phyloP scores from a whole-genome alignment of 2,888 invertebrate genomes.

The Ormia ochracea region DNA sequence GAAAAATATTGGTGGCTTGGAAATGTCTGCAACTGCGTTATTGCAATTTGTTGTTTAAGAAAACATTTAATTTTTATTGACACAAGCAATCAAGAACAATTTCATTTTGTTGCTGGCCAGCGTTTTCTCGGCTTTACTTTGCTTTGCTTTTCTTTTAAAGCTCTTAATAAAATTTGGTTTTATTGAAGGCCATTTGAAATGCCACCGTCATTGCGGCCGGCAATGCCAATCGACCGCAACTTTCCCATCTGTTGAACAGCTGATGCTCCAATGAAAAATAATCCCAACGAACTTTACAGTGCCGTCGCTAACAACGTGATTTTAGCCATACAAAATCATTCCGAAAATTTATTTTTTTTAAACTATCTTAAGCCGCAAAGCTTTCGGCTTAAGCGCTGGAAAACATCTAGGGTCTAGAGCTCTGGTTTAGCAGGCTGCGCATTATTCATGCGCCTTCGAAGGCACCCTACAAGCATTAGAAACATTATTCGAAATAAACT shows the following conservation, averaged over 20 bases:
- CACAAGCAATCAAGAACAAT: slow-evolving; percentile 53
- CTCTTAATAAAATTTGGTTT: slow-evolving; percentile 57
- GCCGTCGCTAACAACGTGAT: neutral
- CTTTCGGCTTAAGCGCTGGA: too few species aligned
- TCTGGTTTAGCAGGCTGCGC: too few species aligned
- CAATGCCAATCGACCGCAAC: slow-evolving; percentile 45
- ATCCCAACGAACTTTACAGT: slow-evolving; percentile 25
- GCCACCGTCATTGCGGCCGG: slow-evolving; percentile 39
- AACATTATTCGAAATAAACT: too few species aligned
- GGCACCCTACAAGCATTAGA: too few species aligned
- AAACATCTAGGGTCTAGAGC: too few species aligned
- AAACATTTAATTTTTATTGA: slow-evolving; percentile 44
- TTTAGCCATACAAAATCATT: neutral
- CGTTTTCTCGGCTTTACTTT: slow-evolving; percentile 3
- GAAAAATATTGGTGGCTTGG: slow-evolving; percentile 8
- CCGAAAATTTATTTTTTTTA: too few species aligned
- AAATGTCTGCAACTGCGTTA: slow-evolving; percentile 43
- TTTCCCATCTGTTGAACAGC: slow-evolving; percentile 59
- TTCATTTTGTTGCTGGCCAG: slow-evolving; percentile 5
- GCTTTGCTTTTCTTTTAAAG: slow-evolving; percentile 28
- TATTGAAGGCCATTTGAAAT: slow-evolving; percentile 58
- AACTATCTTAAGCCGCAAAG: too few species aligned
- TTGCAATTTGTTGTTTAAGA: slow-evolving; percentile 21
- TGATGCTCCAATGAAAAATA: slow-evolving; percentile 39
- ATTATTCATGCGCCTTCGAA: too few species aligned